phyloP scores from a whole-genome alignment of 2,113 vertebrate species.

The Cyprinus carpio region DNA sequence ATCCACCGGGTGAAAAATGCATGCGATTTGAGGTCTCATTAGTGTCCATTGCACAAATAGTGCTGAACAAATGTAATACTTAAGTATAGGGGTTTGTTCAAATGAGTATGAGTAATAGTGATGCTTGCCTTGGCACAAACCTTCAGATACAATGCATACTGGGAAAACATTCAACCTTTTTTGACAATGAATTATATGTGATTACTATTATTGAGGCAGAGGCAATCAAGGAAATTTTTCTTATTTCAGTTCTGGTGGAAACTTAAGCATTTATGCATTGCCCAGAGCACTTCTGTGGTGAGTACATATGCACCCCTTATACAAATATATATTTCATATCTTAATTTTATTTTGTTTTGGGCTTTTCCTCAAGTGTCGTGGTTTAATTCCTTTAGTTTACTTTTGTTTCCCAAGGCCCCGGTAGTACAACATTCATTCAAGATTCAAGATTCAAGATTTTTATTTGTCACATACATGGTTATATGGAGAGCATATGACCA shows the following conservation, averaged over 20 bases:
- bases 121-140: background rate
- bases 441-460: too few species aligned
- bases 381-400: constrained; percentile 11
- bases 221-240: background rate
- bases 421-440: background rate
- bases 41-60: background rate
- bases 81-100: background rate
- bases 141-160: background rate
- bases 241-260: background rate
- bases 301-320: background rate
- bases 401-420: background rate
- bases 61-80: background rate
- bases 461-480: too few species aligned
- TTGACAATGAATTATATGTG: background rate
- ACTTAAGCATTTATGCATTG: background rate
- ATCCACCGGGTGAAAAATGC: background rate
- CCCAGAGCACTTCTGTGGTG: background rate
- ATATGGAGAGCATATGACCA: too few species aligned
- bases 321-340: constrained; percentile 22
- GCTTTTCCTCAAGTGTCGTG: background rate
- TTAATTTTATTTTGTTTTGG: background rate
- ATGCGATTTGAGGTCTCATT: background rate
- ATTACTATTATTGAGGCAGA: background rate
- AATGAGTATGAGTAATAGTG: background rate
- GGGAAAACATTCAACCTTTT: background rate